Evolutionary conservation across 2,888 invertebrate genomes (phyloP).

Genomic region (Mythimna albipuncta): DNA sequence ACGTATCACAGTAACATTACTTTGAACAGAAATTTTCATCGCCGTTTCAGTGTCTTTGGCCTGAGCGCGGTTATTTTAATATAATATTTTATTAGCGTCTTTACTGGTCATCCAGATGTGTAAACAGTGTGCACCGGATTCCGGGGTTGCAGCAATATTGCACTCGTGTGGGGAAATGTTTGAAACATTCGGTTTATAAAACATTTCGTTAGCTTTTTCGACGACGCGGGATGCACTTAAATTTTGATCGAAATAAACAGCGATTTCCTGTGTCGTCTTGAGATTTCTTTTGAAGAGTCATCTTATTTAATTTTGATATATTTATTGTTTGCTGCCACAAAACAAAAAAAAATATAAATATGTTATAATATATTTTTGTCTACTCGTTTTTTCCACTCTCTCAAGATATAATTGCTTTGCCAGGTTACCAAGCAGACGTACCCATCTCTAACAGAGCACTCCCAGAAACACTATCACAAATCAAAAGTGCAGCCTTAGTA

Average conservation of each 20-base stretch:
- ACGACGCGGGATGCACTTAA: slow-evolving; percentile 63
- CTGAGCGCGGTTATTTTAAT: slow-evolving; percentile 74
- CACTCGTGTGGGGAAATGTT: slow-evolving; percentile 66
- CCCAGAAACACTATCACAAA: slow-evolving; percentile 80
- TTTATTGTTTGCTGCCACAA: neutral
- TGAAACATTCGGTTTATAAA: slow-evolving; percentile 61
- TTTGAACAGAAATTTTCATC: slow-evolving; percentile 44
- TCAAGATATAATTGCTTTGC: slow-evolving; percentile 38
- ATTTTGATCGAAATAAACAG: slow-evolving; percentile 60
- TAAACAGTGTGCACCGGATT: slow-evolving; percentile 79
- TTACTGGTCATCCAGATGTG: slow-evolving; percentile 84
- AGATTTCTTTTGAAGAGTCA: slow-evolving; percentile 33
- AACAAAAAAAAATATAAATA: too few relatives aligned
- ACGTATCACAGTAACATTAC: slow-evolving; percentile 32
- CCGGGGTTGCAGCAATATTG: slow-evolving; percentile 70
- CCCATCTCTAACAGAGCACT: slow-evolving; percentile 72
- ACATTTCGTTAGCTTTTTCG: slow-evolving; percentile 62
- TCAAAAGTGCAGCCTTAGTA: slow-evolving; percentile 68
- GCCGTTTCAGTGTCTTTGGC: slow-evolving; percentile 62
- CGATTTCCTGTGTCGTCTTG: slow-evolving; percentile 52
- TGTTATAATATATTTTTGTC: neutral
- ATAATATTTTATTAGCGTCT: slow-evolving; percentile 79
- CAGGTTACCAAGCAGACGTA: slow-evolving; percentile 86
- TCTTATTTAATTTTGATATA: neutral
- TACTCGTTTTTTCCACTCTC: neutral